phyloP scores from a whole-genome alignment of 2,113 vertebrate genomes.

The Vanacampus margaritifer region DNA sequence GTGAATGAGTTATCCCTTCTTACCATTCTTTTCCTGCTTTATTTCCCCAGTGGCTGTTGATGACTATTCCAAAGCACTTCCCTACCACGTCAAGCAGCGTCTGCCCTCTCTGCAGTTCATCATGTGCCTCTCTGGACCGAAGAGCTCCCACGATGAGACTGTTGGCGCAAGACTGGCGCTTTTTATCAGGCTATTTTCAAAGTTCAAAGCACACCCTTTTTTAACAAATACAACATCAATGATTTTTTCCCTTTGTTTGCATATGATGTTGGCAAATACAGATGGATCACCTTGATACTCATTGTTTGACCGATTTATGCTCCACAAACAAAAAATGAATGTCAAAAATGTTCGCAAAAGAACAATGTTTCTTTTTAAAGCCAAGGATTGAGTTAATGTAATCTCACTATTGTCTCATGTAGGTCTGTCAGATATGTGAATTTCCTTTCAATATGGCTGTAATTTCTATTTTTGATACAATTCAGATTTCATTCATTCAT shows the following conservation, averaged over 20 bases:
- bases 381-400: constrained; percentile 55
- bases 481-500: constrained; percentile 69
- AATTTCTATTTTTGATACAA: constrained; percentile 82
- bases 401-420: constrained; percentile 55
- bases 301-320: constrained; percentile 8
- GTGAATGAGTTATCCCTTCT: too few relatives aligned
- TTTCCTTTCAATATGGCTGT: constrained; percentile 75
- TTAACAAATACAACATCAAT: constrained; percentile 6
- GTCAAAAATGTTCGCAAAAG: constrained; percentile 44
- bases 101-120: constrained; percentile 45
- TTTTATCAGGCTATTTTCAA: constrained; percentile 30
- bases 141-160: constrained; percentile 18
- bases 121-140: constrained; percentile 49
- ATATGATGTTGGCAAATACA: constrained; percentile 22
- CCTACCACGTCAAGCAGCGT: constrained; percentile 53
- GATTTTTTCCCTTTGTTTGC: constrained; percentile 11
- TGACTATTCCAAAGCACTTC: constrained; percentile 64
- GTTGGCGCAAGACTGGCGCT: constrained; percentile 2
- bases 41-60: constrained; percentile 52
- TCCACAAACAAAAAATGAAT: constrained; percentile 23
- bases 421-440: constrained; percentile 72
- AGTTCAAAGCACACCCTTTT: constrained; percentile 32
- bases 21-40: not conserved
- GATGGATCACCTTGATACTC: constrained; percentile 24
- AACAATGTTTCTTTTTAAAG: constrained; percentile 41